Evolutionary conservation across 1,140 invertebrate genomes (phyloP), one percentile per base, ranked within the genome.

Genomic region (Ylistrum balloti): DNA sequence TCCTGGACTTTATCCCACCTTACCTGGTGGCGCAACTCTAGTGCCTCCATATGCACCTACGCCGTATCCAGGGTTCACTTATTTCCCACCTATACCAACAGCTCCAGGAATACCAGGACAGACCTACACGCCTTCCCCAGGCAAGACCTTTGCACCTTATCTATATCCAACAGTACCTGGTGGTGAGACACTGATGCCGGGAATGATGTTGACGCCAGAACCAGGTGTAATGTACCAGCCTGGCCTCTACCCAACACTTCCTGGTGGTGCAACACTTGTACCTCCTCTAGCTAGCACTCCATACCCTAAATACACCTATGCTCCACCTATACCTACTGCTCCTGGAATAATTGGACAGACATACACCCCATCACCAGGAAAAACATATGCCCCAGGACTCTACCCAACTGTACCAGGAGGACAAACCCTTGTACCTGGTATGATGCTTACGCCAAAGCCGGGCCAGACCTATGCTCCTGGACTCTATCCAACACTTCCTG

Each of bases 311-410:
- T 56, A 89, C 33, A 92, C 91, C 22, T 91, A 92, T 56, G 89
- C 91, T 56, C 35, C 41, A 17, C 41, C 17, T 13, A 56, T 56
- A 2, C 45, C 45, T 11, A 56, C 45, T 56, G 45, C 91, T 74
- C 92, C 92, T 87, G 91, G 91, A 41, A 56, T 56, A 11, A 93
- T 92, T 56, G 93, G 92, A 35, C 34, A 88, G 45, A 93, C 93
- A 33, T 92, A 92, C 86, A 91, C 93, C 33, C 92, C 90, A 41
- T 89, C 89, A 88, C 92, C 92, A 41, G 92, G 92, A 33, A 86
- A 90, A 20, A 94, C 93, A 74, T 91, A 86, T 88, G 90, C 41
- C n/a, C 93, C 90, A 86, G 90, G 86, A 85, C 34, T 88, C 20
- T 90, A 85, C 85, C 89, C 89, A 85, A 92, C 45, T 11, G 45